Conservation (phyloP, 2,113 vertebrate species). For the Petroica traversi region DNA sequence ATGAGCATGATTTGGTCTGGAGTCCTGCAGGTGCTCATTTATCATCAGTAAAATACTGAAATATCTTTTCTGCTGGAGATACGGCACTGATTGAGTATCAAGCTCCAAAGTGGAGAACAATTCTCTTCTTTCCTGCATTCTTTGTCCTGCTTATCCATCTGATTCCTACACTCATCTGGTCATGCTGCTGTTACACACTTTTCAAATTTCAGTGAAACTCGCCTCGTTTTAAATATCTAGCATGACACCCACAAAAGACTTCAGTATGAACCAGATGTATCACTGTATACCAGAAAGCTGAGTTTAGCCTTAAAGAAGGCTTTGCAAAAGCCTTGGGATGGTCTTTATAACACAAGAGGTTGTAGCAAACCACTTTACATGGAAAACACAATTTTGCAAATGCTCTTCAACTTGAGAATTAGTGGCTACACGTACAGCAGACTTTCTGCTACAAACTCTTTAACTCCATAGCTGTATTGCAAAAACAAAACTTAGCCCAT, state of each 20-base stretch:
- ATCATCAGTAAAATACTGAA: background rate
- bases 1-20: background rate
- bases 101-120: background rate
- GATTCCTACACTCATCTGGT: background rate
- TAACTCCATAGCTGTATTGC: background rate
- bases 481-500: background rate
- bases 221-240: background rate
- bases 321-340: background rate
- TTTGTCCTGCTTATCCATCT: background rate
- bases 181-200: background rate
- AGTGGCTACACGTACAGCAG: too few species aligned
- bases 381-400: background rate
- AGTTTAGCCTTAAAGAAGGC: background rate
- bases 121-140: background rate
- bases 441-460: background rate
- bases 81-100: background rate
- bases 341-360: background rate
- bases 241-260: fast-evolving
- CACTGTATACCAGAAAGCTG: background rate
- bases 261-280: background rate
- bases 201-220: background rate
- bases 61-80: background rate
- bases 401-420: too few species aligned
- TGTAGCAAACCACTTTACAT: background rate
- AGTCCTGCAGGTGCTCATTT: background rate